Evolutionary conservation across 2,888 invertebrate genomes (phyloP).

Genomic region (Hermaeophaga mercurialis): DNA sequence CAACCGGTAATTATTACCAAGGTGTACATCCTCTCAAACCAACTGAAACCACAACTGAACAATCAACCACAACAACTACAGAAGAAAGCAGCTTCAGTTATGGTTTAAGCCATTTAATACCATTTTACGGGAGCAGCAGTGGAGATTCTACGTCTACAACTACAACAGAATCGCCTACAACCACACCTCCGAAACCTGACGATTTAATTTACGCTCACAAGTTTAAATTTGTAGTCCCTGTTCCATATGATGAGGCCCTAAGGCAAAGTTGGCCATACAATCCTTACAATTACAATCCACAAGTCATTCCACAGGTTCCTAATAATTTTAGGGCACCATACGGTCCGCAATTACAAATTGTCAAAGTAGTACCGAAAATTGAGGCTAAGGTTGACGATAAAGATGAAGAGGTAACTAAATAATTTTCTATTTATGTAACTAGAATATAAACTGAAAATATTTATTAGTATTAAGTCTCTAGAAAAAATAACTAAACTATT

Average conservation of each 20-base stretch:
- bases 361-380: constrained; percentile 48
- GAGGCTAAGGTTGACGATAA: constrained; percentile 15
- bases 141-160: constrained; percentile 34
- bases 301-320: constrained; percentile 47
- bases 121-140: constrained; percentile 33
- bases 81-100: constrained; percentile 30
- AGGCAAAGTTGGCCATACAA: constrained; percentile 35
- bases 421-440: no score
- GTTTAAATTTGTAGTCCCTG: constrained; percentile 53
- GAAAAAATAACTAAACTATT: no score
- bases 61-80: constrained; percentile 31
- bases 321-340: constrained; percentile 51
- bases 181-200: constrained; percentile 31
- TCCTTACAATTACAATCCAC: constrained; percentile 52
- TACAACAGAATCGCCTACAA: constrained; percentile 39
- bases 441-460: no score
- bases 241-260: constrained; percentile 42
- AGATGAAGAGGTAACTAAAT: constrained; percentile 14
- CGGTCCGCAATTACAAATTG: constrained; percentile 51
- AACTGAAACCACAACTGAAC: constrained; percentile 27
- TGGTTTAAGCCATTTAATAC: constrained; percentile 34
- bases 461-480: no score
- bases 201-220: constrained; percentile 44
- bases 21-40: constrained; percentile 11
- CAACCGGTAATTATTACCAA: constrained; percentile 9